These are phyloP conservation scores for Lymantria monacha DNA, from an alignment of 2,888 invertebrate genomes.

Conservation along the genomic window DNA sequence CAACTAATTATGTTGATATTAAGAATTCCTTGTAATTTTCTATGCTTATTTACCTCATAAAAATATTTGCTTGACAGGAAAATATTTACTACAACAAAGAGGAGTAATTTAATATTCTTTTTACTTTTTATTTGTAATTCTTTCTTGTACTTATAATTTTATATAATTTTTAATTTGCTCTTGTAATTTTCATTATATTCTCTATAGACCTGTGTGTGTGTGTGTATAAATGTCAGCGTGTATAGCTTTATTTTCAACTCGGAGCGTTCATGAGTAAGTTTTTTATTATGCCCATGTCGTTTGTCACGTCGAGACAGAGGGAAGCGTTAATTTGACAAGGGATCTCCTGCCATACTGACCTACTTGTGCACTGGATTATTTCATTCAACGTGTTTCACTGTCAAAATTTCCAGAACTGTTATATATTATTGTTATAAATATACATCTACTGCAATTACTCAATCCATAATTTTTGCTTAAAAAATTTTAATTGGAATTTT, in stretches of 20 bases:
- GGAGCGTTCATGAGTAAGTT: conserved; percentile 50
- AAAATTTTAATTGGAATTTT: too few relatives aligned
- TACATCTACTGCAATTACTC: too few relatives aligned
- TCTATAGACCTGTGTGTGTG: conserved; percentile 33
- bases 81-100: too few relatives aligned
- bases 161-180: conserved; percentile 35
- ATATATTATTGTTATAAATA: conserved; percentile 26
- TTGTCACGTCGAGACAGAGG: conserved; percentile 71
- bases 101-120: too few relatives aligned
- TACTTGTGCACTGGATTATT: conserved; percentile 59
- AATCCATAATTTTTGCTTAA: too few relatives aligned
- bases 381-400: conserved; percentile 50
- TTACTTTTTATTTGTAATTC: neutral
- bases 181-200: conserved; percentile 32
- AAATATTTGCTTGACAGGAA: too few relatives aligned
- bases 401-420: conserved; percentile 45
- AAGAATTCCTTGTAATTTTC: too few relatives aligned
- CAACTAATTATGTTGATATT: too few relatives aligned
- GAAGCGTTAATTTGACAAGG: conserved; percentile 80
- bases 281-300: conserved; percentile 66
- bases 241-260: conserved; percentile 44
- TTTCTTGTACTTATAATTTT: neutral
- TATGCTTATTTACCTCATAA: too few relatives aligned
- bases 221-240: conserved; percentile 39
- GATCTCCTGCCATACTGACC: conserved; percentile 65